Conservation (phyloP, 2,113 vertebrate species). For the Pomatorhinus ruficollis region DNA sequence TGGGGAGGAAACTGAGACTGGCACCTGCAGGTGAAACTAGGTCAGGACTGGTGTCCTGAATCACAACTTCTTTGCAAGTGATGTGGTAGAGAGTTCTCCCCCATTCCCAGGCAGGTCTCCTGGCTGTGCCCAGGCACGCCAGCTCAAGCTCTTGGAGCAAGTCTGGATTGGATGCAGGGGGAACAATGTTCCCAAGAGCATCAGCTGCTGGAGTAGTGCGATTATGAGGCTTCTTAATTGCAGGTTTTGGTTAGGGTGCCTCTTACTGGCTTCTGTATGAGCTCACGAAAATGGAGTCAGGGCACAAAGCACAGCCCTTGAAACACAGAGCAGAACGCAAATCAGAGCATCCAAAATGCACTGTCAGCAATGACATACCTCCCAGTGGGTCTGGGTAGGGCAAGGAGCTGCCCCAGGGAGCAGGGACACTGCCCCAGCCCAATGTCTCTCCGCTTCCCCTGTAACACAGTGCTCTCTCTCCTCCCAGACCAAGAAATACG, state of each 20-base stretch:
- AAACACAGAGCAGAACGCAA: background rate
- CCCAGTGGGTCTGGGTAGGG: background rate
- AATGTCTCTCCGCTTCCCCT: background rate
- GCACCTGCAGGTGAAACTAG: background rate
- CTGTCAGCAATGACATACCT: background rate
- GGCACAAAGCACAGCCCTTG: background rate
- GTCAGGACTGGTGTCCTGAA: background rate
- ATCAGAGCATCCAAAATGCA: background rate
- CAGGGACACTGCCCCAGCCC: background rate
- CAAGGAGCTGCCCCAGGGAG: background rate
- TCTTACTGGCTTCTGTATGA: background rate
- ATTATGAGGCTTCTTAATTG: background rate
- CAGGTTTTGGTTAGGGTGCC: background rate
- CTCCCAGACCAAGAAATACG: conserved; percentile 95
- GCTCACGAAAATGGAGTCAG: background rate
- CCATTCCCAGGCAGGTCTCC: background rate
- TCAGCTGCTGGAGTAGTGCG: background rate
- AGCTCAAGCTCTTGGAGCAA: background rate
- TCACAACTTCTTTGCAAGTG: background rate
- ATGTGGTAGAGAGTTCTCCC: background rate
- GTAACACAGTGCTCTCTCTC: conserved; percentile 4
- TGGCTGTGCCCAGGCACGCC: background rate
- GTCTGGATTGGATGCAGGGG: background rate
- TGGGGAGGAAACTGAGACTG: background rate
- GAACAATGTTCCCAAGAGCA: background rate